Percentiles rank a stretch among this genome's conserved stretches.
Conservation (phyloP, 2,888 invertebrate genomes). For the Pseudanteris insignis region DNA sequence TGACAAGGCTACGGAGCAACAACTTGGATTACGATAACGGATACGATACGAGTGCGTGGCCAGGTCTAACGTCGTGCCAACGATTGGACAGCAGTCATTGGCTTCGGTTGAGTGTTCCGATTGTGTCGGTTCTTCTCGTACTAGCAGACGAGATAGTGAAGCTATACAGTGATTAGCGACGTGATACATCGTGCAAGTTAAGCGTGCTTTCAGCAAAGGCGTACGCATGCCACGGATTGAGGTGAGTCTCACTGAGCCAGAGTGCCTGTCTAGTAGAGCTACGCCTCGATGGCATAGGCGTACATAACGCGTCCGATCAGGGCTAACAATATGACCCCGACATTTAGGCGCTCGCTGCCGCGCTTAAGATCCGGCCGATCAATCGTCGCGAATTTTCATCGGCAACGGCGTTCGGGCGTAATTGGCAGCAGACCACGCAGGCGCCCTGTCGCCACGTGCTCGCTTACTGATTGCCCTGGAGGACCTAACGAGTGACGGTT, state of each 20-base stretch:
- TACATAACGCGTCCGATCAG: no score
- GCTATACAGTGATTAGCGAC: constrained; percentile 11
- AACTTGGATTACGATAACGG: no score
- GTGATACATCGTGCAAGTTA: constrained; percentile 1
- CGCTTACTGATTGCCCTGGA: constrained; percentile 52
- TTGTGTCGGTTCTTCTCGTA: constrained; percentile 30
- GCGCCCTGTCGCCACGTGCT: constrained; percentile 62
- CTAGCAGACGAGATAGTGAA: constrained; percentile 24
- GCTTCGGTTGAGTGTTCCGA: constrained; percentile 4
- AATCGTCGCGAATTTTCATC: constrained; percentile 3
- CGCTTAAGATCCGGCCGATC: constrained; percentile 12
- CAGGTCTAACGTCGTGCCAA: no score
- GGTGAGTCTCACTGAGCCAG: constrained; percentile 47
- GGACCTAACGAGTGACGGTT: constrained; percentile 49
- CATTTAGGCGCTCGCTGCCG: background rate
- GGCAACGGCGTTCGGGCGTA: constrained; percentile 19
- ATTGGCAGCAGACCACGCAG: constrained; percentile 57
- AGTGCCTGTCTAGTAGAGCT: no score
- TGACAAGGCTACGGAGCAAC: no score
- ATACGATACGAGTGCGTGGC: no score
- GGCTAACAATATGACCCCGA: no score
- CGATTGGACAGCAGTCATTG: no score
- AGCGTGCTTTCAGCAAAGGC: constrained; percentile 30
- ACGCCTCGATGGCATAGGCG: no score
- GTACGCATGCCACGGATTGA: constrained; percentile 57